Conservation (phyloP, 2,797 vertebrate species). For the Pangasius larnaudii region DNA sequence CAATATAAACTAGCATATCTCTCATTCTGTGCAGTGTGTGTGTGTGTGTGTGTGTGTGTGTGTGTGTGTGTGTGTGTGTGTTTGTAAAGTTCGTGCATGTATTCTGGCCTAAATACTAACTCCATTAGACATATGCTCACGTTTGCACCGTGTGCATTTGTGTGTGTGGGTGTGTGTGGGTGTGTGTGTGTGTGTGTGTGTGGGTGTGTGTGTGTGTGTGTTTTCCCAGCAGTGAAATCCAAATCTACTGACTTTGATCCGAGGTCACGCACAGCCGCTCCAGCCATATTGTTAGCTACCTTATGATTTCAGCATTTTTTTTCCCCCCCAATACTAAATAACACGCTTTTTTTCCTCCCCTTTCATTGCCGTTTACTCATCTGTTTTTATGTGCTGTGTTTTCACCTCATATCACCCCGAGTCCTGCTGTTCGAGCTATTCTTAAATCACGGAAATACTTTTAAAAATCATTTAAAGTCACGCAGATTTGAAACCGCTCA, state of each 20-base stretch:
- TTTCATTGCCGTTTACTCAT: conserved; percentile 27
- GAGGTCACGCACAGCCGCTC: conserved; percentile 41
- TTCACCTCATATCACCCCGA: conserved; percentile 46
- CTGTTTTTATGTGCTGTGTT: conserved; percentile 24
- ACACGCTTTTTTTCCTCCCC: conserved; percentile 26
- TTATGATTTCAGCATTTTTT: conserved; percentile 55
- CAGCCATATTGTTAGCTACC: conserved; percentile 36
- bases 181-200: not conserved
- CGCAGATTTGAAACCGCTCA: not conserved
- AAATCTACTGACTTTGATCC: conserved; percentile 55
- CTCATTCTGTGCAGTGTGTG: conserved; percentile 1
- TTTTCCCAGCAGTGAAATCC: conserved; percentile 50
- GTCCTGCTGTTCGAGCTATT: not conserved
- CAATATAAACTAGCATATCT: not conserved
- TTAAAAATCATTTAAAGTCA: not conserved
- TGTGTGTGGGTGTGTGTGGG: not conserved
- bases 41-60: conserved; percentile 9
- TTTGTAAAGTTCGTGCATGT: not conserved
- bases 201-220: conserved; percentile 8
- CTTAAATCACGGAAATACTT: not conserved
- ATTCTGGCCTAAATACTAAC: not conserved
- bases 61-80: conserved; percentile 10
- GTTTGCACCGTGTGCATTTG: conserved; percentile 5
- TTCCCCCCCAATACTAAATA: conserved; percentile 17
- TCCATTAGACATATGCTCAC: conserved; percentile 8